Base-by-base conservation (phyloP, 1,140 invertebrate genomes). In the Hylaeus volcanicus region DNA sequence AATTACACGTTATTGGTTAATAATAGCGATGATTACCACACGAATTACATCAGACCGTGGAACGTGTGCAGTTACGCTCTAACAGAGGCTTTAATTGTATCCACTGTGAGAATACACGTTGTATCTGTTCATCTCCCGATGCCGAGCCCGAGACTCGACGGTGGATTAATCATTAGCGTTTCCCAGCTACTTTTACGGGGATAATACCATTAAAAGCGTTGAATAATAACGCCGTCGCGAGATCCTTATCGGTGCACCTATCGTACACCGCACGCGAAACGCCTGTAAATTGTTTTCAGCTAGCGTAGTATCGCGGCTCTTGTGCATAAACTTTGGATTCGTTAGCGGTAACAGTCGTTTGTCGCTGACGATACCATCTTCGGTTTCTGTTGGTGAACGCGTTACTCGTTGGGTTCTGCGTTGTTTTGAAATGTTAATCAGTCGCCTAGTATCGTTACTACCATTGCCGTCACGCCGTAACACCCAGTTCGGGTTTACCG, bases 1-100 rank as follows among this genome's bases (percentile, higher is more conserved):
- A 87, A 87, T 87, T 87, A 83, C 85, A 73, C 72, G 82, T 84
- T 86, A 87, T 87, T 86, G 86, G 82, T 87, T 81, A 86, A 86
- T 86, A 87, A 87, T 86, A 77, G 68, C 81, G 71, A 87, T 86
- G 82, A 87, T 86, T 86, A 87, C 82, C 53, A 61, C 68, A 69
- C 75, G 74, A 82, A 85, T 85, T 74, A 77, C 85, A 77, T 76
- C 70, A 86, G 84, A 79, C 66, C 37, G 48, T 64, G 41, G 53
- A 55, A 61, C 26, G 79, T 39, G 70, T 60, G 26, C 26, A 75
- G 84, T 51, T 37, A 60, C 41, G 72, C 73, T 86, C 76, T 79
- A 86, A 86, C 85, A 79, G 84, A 82, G 85, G 60, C 68, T 80
- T 86, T 86, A 86, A 86, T 86, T 86, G 80, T 86, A 79, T 66